Evolutionary conservation across 1,140 invertebrate genomes (phyloP), one percentile per base, ranked within the genome.

Genomic region (Cydia amplana): DNA sequence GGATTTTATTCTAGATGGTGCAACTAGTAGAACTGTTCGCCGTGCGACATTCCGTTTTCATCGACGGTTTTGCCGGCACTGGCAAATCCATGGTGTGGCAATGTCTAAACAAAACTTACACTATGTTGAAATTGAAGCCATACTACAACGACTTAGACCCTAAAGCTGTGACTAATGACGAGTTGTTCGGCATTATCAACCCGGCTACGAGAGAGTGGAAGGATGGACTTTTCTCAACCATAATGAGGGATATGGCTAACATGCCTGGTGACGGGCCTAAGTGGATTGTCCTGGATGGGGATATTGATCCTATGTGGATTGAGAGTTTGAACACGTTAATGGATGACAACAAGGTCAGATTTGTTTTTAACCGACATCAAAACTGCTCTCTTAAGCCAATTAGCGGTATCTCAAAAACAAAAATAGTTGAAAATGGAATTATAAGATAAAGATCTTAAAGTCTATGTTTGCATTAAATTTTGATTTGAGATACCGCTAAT

Each of bases 271-370:
- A 97, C 84, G 96, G 97, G 46, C 97, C 98, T 0, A 98, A 98
- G 88, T 99, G 98, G 98, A 98, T 99, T 82, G 96, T 99, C 3
- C 94, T 99, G 18, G 98, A 99, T 88, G 98, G 98, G 43, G 98
- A 99, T 87, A 99, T 99, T 84, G 98, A 99, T 94, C 98, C 98
- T 1, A 98, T 98, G 97, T 99, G 98, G 98, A 99, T 99, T 83
- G 98, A 99, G 93, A 98, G 97, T 1, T 94, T 99, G 0, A 99
- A 99, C 84, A 97, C 96, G 2, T 93, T 97, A 12, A 97, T 97
- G 96, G 96, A 97, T 82, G 96, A 97, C 83, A 97, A 97, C 82
- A 97, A 97, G 92, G 95, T 95, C 75, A 55, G 73, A 43, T n/a
- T 49, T 18, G 60, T 65, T 70, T 60, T 73, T 74, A 55, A 14